Base-by-base conservation (phyloP, 2,113 vertebrate genomes). In the Phocoena phocoena region DNA sequence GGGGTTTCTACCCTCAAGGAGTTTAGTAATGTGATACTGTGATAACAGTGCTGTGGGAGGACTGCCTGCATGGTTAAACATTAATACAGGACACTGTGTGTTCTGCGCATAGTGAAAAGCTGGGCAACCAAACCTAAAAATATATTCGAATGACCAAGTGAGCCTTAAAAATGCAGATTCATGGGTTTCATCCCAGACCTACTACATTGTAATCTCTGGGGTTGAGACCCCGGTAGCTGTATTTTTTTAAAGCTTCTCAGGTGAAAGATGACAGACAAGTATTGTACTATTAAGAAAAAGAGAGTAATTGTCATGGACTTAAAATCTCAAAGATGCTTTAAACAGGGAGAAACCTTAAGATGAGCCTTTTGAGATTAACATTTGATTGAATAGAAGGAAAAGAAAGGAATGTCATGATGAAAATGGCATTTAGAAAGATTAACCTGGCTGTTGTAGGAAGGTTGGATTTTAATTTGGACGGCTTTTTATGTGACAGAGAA, bases 281-380 rank as follows among this genome's bases (percentile, higher is more conserved):
- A 84, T 41, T n/a, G 20, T 88, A 89, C 44, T 95, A 70, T 63
- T 90, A 93, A 91, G 71, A 58, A 88, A 83, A 91, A 96, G 26
- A 63, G n/a, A 85, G 33, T 96, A 88, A 74, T 68, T 96, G 25
- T 77, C 88, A 8, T 77, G 7, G n/a, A 62, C 76, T 94, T 95
- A 55, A 47, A 91, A 65, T 53, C 55, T 86, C 91, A 93, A 73
- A 82, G 58, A 63, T 88, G 41, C 17, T 58, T 93, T 12, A 55
- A 38, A 73, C 50, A 28, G 4, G n/a, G 50, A 76, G 23, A 95
- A 95, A 88, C 55, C 23, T 92, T 95, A 94, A 90, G 70, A 86
- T 79, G 74, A 97, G 25, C n/a, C 58, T 88, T 97, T 94, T 93
- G 77, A 93, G 36, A 96, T 91, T 88, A 95, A 94, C 58, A 94